phyloP scores from a whole-genome alignment of 2,888 invertebrate genomes.

The Xanthia togata region DNA sequence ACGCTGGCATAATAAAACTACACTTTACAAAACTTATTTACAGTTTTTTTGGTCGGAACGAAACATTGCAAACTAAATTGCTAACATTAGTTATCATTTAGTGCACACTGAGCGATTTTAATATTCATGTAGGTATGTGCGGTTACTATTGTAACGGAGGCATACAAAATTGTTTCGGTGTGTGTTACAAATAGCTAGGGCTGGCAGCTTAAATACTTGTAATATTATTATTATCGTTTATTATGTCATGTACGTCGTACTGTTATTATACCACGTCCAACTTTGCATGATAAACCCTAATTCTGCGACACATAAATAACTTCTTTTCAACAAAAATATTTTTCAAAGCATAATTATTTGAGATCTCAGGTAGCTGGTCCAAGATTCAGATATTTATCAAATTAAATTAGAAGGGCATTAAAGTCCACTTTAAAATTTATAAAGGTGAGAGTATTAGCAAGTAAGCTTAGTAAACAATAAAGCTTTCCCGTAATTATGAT shows the following conservation, averaged over 20 bases:
- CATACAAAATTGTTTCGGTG: neutral
- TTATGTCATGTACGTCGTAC: neutral
- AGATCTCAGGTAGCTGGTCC: neutral
- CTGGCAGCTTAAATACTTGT: no score
- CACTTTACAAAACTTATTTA: no score
- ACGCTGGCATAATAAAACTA: no score
- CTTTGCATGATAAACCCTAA: no score
- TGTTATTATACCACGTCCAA: neutral
- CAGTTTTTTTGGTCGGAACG: no score
- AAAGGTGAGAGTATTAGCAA: neutral
- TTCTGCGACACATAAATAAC: neutral
- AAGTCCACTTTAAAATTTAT: neutral
- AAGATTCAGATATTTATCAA: neutral
- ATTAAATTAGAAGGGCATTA: neutral
- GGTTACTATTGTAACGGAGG: neutral
- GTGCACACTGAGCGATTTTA: neutral
- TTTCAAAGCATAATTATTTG: neutral
- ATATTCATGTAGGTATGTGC: neutral
- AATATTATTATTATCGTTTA: neutral
- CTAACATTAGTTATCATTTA: neutral
- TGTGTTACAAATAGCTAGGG: neutral
- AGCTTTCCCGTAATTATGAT: neutral
- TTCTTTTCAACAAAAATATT: neutral
- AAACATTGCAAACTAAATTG: neutral
- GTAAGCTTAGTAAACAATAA: slow-evolving; percentile 6